Evolutionary conservation across 2,888 invertebrate species (phyloP).

Genomic region (Baronia brevicornis): DNA sequence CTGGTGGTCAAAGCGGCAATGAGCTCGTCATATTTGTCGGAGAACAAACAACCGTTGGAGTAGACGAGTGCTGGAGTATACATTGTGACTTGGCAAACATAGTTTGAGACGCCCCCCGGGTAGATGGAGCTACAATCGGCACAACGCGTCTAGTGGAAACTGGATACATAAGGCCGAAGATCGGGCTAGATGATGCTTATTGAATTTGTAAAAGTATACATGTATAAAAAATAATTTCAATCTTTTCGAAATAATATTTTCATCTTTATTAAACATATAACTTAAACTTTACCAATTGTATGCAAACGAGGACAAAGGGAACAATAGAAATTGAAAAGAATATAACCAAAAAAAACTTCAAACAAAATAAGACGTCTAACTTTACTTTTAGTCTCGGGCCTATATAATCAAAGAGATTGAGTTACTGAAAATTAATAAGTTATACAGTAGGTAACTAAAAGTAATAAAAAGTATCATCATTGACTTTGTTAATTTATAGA

Average conservation of each 20-base stretch:
- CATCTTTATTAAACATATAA: conserved; percentile 1
- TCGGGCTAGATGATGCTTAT: too few species aligned
- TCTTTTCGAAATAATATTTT: conserved; percentile 1
- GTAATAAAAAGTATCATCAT: not conserved
- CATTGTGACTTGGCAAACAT: too few species aligned
- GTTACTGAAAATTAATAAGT: conserved; percentile 4
- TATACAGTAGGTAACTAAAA: not conserved
- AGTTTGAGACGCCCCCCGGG: too few species aligned
- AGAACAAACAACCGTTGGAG: too few species aligned
- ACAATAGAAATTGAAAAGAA: conserved; percentile 7
- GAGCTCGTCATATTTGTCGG: too few species aligned
- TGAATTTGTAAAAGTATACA: not conserved
- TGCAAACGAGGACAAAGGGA: conserved; percentile 11
- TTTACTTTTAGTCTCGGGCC: conserved; percentile 1
- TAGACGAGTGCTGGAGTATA: too few species aligned
- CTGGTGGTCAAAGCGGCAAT: too few species aligned
- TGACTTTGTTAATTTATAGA: not conserved
- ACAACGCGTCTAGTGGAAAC: too few species aligned
- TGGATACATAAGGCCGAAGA: too few species aligned
- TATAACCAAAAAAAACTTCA: conserved; percentile 6
- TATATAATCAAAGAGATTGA: conserved; percentile 2
- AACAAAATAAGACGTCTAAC: conserved; percentile 8
- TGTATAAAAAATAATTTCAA: not conserved
- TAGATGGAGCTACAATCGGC: too few species aligned
- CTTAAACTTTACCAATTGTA: conserved; percentile 10